Evolutionary conservation across 1,140 invertebrate species (phyloP).

Genomic region (Rhynchophorus ferrugineus): DNA sequence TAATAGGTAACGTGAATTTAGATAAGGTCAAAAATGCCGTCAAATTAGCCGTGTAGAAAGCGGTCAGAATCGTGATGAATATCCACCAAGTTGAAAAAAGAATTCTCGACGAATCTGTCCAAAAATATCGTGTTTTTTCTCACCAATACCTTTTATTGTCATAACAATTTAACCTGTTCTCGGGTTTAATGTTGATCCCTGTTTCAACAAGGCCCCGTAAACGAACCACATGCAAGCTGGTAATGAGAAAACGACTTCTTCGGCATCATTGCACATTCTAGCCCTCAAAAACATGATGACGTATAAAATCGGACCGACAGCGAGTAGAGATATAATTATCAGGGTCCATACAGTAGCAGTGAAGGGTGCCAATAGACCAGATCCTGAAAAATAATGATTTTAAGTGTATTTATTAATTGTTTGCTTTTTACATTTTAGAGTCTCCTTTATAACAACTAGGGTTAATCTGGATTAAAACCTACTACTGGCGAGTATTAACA

Average conservation of each 20-base stretch:
- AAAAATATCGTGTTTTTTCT: background rate
- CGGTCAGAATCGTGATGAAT: constrained; percentile 77
- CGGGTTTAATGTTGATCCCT: constrained; percentile 72
- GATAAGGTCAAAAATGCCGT: constrained; percentile 82
- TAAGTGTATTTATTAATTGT: background rate
- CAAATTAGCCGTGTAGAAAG: constrained; percentile 88
- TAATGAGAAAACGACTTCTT: constrained; percentile 40
- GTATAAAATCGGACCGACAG: constrained; percentile 72
- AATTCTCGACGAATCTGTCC: constrained; percentile 67
- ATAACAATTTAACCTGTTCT: constrained; percentile 55
- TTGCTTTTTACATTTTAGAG: too few species aligned
- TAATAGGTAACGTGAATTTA: constrained; percentile 70
- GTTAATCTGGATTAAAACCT: too few species aligned
- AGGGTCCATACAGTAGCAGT: constrained; percentile 68
- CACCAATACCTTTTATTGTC: background rate
- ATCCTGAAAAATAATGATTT: constrained; percentile 39
- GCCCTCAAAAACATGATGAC: constrained; percentile 57
- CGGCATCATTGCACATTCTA: constrained; percentile 44
- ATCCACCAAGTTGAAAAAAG: constrained; percentile 89
- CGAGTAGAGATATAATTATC: constrained; percentile 61
- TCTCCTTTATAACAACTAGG: too few species aligned
- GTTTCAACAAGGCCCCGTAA: constrained; percentile 80
- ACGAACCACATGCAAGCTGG: constrained; percentile 76
- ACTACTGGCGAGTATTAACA: too few species aligned
- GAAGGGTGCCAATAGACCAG: constrained; percentile 74